These are phyloP conservation scores for Chlorodrepanis virens DNA, from an alignment of 2,113 vertebrate species.

Conservation along the genomic window DNA sequence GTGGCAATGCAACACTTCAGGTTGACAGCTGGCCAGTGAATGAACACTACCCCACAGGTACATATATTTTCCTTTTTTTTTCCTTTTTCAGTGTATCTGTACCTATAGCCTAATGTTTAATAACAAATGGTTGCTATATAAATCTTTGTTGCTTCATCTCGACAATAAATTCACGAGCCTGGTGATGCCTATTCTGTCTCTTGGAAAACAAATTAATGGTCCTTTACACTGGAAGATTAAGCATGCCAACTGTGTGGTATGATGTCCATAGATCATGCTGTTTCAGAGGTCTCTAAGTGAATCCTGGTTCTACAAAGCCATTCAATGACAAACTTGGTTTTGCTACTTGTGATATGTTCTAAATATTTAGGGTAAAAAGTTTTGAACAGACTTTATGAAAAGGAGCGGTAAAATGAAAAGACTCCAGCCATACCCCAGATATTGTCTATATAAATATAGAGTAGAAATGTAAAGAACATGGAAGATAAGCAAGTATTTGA, in stretches of 20 bases:
- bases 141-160: background rate
- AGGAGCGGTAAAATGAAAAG: background rate
- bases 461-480: background rate
- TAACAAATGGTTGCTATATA: background rate
- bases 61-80: background rate
- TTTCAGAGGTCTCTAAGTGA: background rate
- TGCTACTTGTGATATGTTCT: constrained; percentile 64
- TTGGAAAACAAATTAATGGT: background rate
- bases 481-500: background rate
- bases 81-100: background rate
- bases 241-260: background rate
- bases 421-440: background rate
- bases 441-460: background rate
- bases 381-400: background rate
- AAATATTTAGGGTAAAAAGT: background rate
- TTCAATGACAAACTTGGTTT: background rate
- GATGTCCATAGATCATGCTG: background rate
- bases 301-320: background rate
- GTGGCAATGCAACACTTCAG: constrained; percentile 95
- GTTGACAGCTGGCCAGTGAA: constrained; percentile 97
- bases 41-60: constrained; percentile 96
- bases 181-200: background rate
- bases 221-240: background rate
- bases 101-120: background rate
- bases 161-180: background rate